Evolutionary conservation across 2,113 vertebrate genomes (phyloP), one percentile per base, ranked within the genome.

Genomic region (Nothoprocta pentlandii): DNA sequence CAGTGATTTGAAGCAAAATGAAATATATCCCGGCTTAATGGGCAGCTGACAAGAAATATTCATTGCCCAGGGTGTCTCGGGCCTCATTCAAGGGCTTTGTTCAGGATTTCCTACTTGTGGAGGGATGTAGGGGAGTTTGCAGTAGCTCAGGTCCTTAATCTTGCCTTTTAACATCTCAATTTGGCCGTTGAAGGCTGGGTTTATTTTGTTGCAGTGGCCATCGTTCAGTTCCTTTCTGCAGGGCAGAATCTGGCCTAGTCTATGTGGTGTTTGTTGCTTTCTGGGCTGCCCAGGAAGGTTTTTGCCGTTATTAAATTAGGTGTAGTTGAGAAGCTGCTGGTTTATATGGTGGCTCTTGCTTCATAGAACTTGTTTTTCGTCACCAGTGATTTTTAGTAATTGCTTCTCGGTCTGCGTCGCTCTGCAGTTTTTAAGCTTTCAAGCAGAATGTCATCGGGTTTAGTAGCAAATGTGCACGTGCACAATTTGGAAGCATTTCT

Each of bases 21-120:
- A 39, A 23, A 1, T 1, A 1, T 6, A 8, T 44, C 58, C 81
- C 39, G 73, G 41, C 39, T 32, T 41, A 23, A 25, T 4, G 39
- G 86, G 21, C 53, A 32, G 0, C 30, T 8, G 20, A 28, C 1
- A 0, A 46, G 41, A 6, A 7, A 6, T 9, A 6, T 12, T 36
- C 21, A 6, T 8, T 49, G 15, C 34, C 36, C 53, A 0, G 30
- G 34, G 2, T 14, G 28, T 46, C 12, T 34, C 4, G 10, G 32
- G 19, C 23, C 26, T 77, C 15, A 6, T 0, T 8, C 44, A 0
- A 0, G 4, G 2, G 1, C 44, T 73, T 12, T 44, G 12, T 17
- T 34, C 8, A 19, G 62, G 9, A 2, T 2, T 41, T 56, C n/a
- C 71, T 62, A 17, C 7, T 41, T 21, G 5, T 16, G 39, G 12